Base-by-base conservation (phyloP, 2,888 invertebrate species). In the Tiliacea citrago region DNA sequence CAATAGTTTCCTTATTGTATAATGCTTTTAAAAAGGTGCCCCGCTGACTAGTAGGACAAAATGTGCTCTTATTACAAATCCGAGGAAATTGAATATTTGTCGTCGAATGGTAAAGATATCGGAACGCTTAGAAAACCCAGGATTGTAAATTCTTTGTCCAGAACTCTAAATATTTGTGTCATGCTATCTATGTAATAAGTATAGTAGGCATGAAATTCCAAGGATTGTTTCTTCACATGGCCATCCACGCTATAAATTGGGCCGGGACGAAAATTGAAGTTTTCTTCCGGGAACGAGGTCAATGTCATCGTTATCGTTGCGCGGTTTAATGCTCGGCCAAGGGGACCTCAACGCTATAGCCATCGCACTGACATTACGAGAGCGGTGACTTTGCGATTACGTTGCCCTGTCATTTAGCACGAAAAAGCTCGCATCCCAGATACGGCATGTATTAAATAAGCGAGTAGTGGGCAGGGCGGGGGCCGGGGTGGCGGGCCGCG, bases 371-470 rank as follows among this genome's bases (percentile, higher is more conserved):
- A 79, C 80, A 90, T 90, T 89, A 91, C 87, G 88, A 82, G 87
- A 88, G 83, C 90, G 88, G 88, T 91, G 91, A 90, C 90, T 92
- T 89, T 83, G 86, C 89, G 90, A 90, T 91, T 93, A 94, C 93
- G 90, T 87, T 92, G 91, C 90, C 91, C 93, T 93, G 93, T 94
- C 94, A 95, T 95, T 95, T 95, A 95, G 94, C 91, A 93, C 90
- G 92, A 95, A 95, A 94, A 94, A 94, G 93, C 94, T 95, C 93
- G 92, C 93, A 95, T 96, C 94, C 94, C 93, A 93, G 94, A 95
- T 94, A 94, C 92, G 92, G 92, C 91, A 94, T 93, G 94, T 95
- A 95, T 96, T 95, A 96, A 96, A 96, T 96, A 96, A 96, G 95
- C 94, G 95, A 94, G 92, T 93, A 94, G 95, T 93, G 94, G 93